Conservation (phyloP, 2,797 vertebrate genomes). For the Sternotherus odoratus region DNA sequence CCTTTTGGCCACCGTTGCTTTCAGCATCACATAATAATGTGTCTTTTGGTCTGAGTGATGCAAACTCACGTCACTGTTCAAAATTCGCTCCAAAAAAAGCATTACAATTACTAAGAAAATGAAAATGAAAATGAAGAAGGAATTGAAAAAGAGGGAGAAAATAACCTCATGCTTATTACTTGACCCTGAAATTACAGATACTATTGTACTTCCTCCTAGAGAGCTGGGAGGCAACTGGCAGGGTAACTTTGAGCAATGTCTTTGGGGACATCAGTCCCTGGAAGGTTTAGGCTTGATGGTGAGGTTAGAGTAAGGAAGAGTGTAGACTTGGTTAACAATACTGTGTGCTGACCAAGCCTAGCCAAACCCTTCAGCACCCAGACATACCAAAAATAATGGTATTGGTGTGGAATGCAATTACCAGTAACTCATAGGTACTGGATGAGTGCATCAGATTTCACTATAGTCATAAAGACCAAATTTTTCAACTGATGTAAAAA, state of each 20-base stretch:
- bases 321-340: neutral
- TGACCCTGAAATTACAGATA: slow-evolving; percentile 7
- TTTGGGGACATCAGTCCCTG: neutral
- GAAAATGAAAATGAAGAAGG: neutral
- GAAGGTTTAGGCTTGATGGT: neutral
- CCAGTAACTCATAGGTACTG: slow-evolving; percentile 49
- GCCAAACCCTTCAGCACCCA: slow-evolving; percentile 5
- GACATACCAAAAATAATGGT: slow-evolving; percentile 53
- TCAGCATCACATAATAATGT: neutral
- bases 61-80: neutral
- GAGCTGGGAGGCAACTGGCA: neutral
- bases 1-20: neutral
- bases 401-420: slow-evolving; percentile 68
- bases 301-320: slow-evolving; percentile 10
- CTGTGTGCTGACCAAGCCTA: neutral
- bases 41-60: neutral
- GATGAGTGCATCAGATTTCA: slow-evolving; percentile 61
- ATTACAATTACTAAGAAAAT: neutral
- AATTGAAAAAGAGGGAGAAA: neutral
- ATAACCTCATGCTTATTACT: neutral
- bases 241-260: neutral
- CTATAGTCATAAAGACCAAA: slow-evolving; percentile 29
- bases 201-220: neutral
- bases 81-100: neutral
- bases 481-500: slow-evolving; percentile 38